Evolutionary conservation across 92 coral and sea anemone species (phyloP), one percentile per base, ranked within the genome.

Genomic region (Metridium senile): DNA sequence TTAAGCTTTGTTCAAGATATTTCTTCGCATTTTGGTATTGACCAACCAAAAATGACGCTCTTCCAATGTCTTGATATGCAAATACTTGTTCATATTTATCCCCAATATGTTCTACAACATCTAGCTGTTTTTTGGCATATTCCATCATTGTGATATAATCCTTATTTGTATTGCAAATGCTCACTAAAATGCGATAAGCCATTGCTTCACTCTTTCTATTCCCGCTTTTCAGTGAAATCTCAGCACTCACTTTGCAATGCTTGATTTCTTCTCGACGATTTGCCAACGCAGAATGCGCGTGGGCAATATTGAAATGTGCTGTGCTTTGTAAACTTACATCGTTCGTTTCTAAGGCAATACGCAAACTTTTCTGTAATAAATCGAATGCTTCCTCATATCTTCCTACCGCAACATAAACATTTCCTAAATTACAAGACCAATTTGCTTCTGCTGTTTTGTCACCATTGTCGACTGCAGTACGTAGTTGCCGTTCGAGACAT

Each of bases 241-340:
- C 27, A 33, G 49, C 7, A 49, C 34, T 30, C 33, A 43, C 43
- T 70, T 49, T 27, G 58, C 43, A 52, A 25, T 70, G 33, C 62
- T 70, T 56, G 62, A 21, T 26, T 16, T 54, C 75, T 34, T 70
- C 61, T n/a, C 7, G 61, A 28, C 22, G 9, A 10, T 70, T 47
- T 70, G 58, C 75, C 23, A 45, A 22, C 7, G 16, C n/a, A 7
- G 20, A 21, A 33, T 70, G 27, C 9, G 35, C 46, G 26, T 51
- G 18, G n/a, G 58, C 75, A 17, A 69, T 26, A 23, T 71, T 71
- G 31, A 29, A 71, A 26, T 71, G 27, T 8, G 30, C 75, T 21
- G 16, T 46, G 20, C 62, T 54, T 13, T 71, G 39, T 20, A 27
- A 19, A 17, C 26, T 21, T 17, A 9, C 27, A 32, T 71, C 75